phyloP scores from a whole-genome alignment of 2,113 vertebrate species.

The western clawed frog (Xenopus tropicalis) region UCB_Xtro_10.0 CM004451.2:80766001-80766500 shows the following conservation, averaged over 20 bases:
- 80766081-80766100: too few relatives aligned
- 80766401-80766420: constrained; percentile 3
- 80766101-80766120: too few relatives aligned
- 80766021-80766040: too few relatives aligned
- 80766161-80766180: too few relatives aligned
- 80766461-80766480: constrained; percentile 13
- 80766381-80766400: constrained; percentile 9
- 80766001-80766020: too few relatives aligned
- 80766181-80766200: too few relatives aligned
- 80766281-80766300: not conserved
- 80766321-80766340: constrained; percentile 20
- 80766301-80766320: constrained; percentile 16
- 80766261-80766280: not conserved
- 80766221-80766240: not conserved
- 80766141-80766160: too few relatives aligned
- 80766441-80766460: constrained; percentile 12
- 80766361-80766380: constrained; percentile 7
- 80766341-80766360: constrained; percentile 9
- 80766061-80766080: too few relatives aligned
- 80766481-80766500: not conserved
- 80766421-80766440: not conserved
- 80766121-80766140: too few relatives aligned
- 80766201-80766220: too few relatives aligned
- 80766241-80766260: constrained; percentile 1
- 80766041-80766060: too few relatives aligned